Evolutionary conservation across 2,888 invertebrate species (phyloP).

Genomic region (Macroteleia sp.): DNA sequence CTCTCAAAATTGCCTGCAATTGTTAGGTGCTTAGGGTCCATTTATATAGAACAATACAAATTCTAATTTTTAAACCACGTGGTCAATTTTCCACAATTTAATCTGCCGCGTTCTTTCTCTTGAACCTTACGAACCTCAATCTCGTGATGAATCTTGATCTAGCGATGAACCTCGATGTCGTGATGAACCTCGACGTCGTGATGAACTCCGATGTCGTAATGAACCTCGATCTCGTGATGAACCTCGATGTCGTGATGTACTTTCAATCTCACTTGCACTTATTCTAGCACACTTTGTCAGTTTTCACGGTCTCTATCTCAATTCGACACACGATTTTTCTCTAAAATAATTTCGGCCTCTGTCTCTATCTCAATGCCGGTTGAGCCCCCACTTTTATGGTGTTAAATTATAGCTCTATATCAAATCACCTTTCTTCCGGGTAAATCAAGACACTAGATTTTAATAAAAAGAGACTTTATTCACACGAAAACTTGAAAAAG

Average conservation of each 20-base stretch:
- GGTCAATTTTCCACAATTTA: background rate
- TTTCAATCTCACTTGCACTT: background rate
- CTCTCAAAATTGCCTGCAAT: background rate
- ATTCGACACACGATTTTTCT: background rate
- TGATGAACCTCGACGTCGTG: no score
- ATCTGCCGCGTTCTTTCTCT: background rate
- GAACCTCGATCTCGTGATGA: background rate
- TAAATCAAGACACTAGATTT: background rate
- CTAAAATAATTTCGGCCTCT: background rate
- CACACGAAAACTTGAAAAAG: no score
- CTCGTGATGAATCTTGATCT: background rate
- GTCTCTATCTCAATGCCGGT: background rate
- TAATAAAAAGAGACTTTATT: background rate
- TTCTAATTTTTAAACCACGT: background rate
- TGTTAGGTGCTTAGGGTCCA: background rate
- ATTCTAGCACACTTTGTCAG: background rate
- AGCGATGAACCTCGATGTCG: background rate
- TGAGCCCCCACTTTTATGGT: background rate
- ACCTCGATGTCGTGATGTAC: no score
- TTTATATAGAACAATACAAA: background rate
- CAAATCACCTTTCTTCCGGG: no score
- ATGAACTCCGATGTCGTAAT: no score
- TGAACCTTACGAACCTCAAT: background rate
- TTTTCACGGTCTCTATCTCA: background rate
- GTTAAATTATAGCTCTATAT: background rate